Base-by-base conservation (phyloP, 2,888 invertebrate species). In the Druceiella hillmani region DNA sequence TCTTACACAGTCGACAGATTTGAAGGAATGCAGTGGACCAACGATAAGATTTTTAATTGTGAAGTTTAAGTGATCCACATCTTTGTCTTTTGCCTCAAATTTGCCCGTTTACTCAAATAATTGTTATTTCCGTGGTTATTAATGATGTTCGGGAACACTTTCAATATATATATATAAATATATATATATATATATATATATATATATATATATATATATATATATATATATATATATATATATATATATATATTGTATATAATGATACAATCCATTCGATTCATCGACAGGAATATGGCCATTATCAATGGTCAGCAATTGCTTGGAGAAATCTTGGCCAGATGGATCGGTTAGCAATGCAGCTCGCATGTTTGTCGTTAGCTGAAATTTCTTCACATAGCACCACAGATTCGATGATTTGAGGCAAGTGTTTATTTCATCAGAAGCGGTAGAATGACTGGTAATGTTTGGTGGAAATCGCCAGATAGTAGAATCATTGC, bases 51-150 rank as follows among this genome's bases (percentile, higher is more conserved):
- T 20, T 20, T 20, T 6, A 6, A 20, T 20, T 20, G 22, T 20
- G 22, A 20, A 20, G 22, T 20, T 20, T 20, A 20, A 20, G 22
- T 20, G 22, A 20, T 20, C 22, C 6, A 20, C 12, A 45, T 51
- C 49, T 41, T 41, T 41, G 32, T 54, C 53, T 41, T 53, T 50
- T n/a, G 50, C 45, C 28, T 43, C 45, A 33, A 51, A 44, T 50
- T 49, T 30, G 42, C 49, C 42, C 43, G 39, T 42, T 50, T 43
- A 38, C 38, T 36, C 30, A 20, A 20, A 6, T 9, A 20, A 20
- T 20, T 20, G 22, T 20, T 6, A 20, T 20, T 20, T 20, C n/a
- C n/a, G 22, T 20, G 22, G 22, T 20, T 20, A 20, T 6, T 9
- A 20, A 20, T 20, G 22, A 20, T 20, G 22, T 9, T 20, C 22